Evolutionary conservation across 2,888 invertebrate genomes (phyloP), one percentile per base, ranked within the genome.

Genomic region (Folsomia manolachei): DNA sequence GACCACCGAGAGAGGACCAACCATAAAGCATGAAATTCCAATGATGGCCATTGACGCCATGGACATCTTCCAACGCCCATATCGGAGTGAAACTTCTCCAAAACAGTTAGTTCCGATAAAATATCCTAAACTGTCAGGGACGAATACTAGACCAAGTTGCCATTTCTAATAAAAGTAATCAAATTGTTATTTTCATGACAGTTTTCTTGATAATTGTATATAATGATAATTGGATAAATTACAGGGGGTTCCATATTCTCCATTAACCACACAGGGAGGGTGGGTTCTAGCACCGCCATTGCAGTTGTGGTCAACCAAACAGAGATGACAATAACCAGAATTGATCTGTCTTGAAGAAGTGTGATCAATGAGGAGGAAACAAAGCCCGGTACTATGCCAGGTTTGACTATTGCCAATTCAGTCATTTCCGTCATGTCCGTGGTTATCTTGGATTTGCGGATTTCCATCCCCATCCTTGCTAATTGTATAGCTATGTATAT

Each of bases 61-160:
- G 0, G 90, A 88, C 25, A 89, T 86, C 81, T 87, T 86, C 83
- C 90, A 88, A 79, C 90, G 88, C 0, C 91, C 91, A 64, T 88
- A 84, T 75, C 86, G 86, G 81, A 87, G 88, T 2, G 91, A 89
- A 26, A 89, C 83, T 61, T 87, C 84, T 4, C 92, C 92, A 82
- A 92, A 90, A 80, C 89, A 89, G 83, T 92, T 92, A 0, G 93
- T 92, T 26, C 93, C 93, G 56, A 93, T 84, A 75, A 93, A 87
- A 82, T 93, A 94, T 0, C 93, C 93, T 39, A 93, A 82, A 80
- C 93, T 93, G 83, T 94, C 94, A 0, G 94, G 93, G 75, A 94
- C 89, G 82, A 94, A 94, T 2, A 93, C 91, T 0, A 91, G 89
- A 1, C 93, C 93, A 81, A 90, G 83, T 82, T 91, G 90, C 91